phyloP scores from a whole-genome alignment of 2,797 vertebrate species.

The Myotis planiceps region DNA sequence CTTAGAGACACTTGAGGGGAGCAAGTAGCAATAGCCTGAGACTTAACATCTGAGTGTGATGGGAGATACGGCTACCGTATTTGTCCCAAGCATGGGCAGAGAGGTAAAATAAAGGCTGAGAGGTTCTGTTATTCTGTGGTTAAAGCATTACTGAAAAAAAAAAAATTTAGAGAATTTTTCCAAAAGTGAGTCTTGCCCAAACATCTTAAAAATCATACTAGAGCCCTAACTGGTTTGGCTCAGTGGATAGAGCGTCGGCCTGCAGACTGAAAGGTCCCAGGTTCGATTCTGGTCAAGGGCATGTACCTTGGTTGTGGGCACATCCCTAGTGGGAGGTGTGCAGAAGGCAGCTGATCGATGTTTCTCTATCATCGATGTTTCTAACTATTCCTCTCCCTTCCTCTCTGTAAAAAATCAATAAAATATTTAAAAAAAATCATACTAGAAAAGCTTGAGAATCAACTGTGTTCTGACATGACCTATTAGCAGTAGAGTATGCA shows the following conservation, averaged over 20 bases:
- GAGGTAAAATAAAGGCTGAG: neutral
- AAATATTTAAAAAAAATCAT: neutral
- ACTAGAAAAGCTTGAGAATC: neutral
- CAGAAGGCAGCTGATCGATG: too few relatives aligned
- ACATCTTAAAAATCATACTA: neutral
- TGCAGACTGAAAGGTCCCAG: too few relatives aligned
- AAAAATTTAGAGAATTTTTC: neutral
- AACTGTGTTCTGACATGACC: neutral
- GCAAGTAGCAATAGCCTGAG: neutral
- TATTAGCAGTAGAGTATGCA: neutral
- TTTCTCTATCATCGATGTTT: too few relatives aligned
- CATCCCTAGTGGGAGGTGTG: too few relatives aligned
- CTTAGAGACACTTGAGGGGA: neutral
- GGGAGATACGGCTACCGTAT: neutral
- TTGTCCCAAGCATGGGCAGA: neutral
- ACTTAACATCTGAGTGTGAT: neutral
- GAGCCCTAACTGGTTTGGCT: neutral
- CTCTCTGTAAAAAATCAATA: too few relatives aligned
- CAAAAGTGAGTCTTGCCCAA: neutral
- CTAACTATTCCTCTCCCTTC: too few relatives aligned
- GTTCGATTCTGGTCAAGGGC: too few relatives aligned
- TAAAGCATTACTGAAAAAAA: neutral
- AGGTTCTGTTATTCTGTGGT: neutral
- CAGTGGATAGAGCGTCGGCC: too few relatives aligned
- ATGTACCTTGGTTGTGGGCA: too few relatives aligned